Base-by-base conservation (phyloP, 2,797 vertebrate species). In the Hydrocynus forskahlii region DNA sequence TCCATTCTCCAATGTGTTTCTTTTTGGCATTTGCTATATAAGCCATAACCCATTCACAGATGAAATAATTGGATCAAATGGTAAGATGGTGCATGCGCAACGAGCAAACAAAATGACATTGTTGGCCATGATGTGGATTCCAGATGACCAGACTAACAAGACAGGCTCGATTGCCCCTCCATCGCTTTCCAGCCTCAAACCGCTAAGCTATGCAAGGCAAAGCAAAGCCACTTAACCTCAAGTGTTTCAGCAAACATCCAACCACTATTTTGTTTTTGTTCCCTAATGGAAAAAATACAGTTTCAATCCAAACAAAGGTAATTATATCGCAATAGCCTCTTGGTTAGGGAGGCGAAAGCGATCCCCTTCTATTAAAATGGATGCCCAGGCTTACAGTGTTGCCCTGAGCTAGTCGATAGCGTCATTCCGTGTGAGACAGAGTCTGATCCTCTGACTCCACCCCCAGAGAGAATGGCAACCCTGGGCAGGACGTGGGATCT, bases 401-500 rank as follows among this genome's bases (percentile, higher is more conserved):
- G 88, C 90, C 92, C 88, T 91, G 90, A 91, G 81, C 90, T 91
- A 91, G 78, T 29, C 80, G 78, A 88, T 88, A 91, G 90, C 89
- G 81, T 84, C 57, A 29, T 75, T 80, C 79, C 57, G 57, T 85
- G 89, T 87, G 87, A 92, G 91, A 87, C 89, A 82, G 91, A 93
- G 94, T 91, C 91, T 95, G 92, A 95, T 92, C 83, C 93, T 95
- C 92, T 95, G 92, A 94, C 92, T 93, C 92, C 92, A 87, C 90
- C 92, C 90, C 85, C 92, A 97, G 97, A 95, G 96, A 97, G 94
- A 96, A 95, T 86, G 93, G 94, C 91, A 95, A 95, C 88, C 94
- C 96, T 94, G 96, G 94, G 89, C 94, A 96, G 89, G 96, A 96
- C 90, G 95, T 95, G 91, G 94, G 95, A 35, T 91, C 88, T 45